Base-by-base conservation (phyloP, 2,797 vertebrate genomes). In the Nannoperca australis region DNA sequence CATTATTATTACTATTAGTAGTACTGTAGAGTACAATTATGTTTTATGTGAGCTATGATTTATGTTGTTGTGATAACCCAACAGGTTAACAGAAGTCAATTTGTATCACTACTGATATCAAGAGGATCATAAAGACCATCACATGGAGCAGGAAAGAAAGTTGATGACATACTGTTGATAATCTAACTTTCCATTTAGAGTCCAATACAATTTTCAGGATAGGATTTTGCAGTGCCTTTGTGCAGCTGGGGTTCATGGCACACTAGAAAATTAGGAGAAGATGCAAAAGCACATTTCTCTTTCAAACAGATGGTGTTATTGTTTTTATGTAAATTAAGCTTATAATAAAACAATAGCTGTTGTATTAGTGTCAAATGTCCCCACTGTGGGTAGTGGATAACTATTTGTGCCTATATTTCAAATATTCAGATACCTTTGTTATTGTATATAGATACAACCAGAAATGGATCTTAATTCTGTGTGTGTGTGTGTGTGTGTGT, bases 41-140 rank as follows among this genome's bases (percentile, higher is more conserved):
- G 20, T 63, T 55, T 55, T 30, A 55, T 13, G 7, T 22, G 3
- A 47, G 22, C 34, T 53, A 10, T 75, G 51, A 64, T 49, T 38
- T 42, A 40, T 65, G 49, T 56, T 36, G 49, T 55, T 65, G 60
- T 50, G 58, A 50, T 15, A 27, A 60, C 22, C 30, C 5, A 40
- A 15, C 27, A 66, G 27, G 24, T 30, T 40, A 63, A 13, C 2
- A 51, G 32, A 72, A n/a, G n/a, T 49, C 0, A 73, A 67, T 80
- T 72, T 56, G 62, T 14, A 82, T 24, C 38, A 58, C 7, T 9
- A 53, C 53, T 70, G 18, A 70, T 5, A 40, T 51, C n/a, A 45
- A 10, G 6, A 27, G 42, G 22, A 36, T 13, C n/a, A 6, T 30
- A 5, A 50, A 58, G 27, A 44, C 13, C 20, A 38, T 30, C 17